Evolutionary conservation across 2,797 vertebrate species (phyloP).

Genomic region (Lindbergichthys nudifrons): DNA sequence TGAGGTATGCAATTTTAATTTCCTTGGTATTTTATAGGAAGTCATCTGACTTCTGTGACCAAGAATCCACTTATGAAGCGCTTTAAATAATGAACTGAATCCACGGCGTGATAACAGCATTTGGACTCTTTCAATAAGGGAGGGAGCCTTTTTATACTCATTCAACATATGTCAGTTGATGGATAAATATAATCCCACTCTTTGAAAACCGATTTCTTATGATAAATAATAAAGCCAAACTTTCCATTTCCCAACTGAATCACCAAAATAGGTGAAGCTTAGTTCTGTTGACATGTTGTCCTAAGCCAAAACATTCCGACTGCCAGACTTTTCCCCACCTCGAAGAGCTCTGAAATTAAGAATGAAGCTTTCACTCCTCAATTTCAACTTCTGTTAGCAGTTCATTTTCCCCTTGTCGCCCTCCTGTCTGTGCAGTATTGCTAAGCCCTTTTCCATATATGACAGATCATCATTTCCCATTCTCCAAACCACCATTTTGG

Average conservation of each 20-base stretch:
- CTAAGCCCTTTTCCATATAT: conserved; percentile 59
- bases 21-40: conserved; percentile 9
- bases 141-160: not conserved
- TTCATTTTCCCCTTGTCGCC: conserved; percentile 57
- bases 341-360: conserved; percentile 31
- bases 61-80: conserved; percentile 5
- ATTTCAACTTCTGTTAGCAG: conserved; percentile 44
- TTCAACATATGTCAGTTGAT: conserved; percentile 1
- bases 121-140: not conserved
- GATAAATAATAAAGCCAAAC: not conserved
- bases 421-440: conserved; percentile 42
- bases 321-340: conserved; percentile 39
- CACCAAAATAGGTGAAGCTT: not conserved
- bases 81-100: conserved; percentile 3
- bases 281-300: conserved; percentile 13
- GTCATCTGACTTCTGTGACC: conserved; percentile 5
- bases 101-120: not conserved
- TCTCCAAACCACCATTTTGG: conserved; percentile 60
- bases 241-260: not conserved
- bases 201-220: conserved; percentile 2
- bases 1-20: conserved; percentile 2
- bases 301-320: conserved; percentile 23
- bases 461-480: conserved; percentile 71
- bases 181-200: conserved; percentile 11
- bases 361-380: conserved; percentile 45